Conservation (phyloP, 1,140 invertebrate genomes). For the Zelostemma sp. region DNA sequence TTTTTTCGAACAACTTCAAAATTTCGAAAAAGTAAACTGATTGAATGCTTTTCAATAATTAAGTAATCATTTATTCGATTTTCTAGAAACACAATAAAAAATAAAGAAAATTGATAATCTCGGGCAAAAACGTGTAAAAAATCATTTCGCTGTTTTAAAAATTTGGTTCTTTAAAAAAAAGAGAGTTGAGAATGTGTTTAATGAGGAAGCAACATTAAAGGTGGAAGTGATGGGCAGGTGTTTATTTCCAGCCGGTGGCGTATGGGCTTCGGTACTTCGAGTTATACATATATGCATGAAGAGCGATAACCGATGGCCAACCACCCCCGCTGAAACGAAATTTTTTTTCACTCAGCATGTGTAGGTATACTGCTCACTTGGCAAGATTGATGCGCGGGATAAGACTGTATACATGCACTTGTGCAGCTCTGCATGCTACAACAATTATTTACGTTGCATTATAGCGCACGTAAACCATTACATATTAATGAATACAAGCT, state of each 20-base stretch:
- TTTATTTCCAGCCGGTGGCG: slow-evolving; percentile 63
- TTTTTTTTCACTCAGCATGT: slow-evolving; percentile 54
- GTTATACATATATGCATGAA: slow-evolving; percentile 58
- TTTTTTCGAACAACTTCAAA: too few species aligned
- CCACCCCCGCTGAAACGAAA: slow-evolving; percentile 57
- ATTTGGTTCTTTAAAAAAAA: too few species aligned
- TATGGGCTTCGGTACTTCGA: slow-evolving; percentile 31
- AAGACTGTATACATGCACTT: slow-evolving; percentile 27
- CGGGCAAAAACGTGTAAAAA: too few species aligned
- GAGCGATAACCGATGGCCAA: slow-evolving; percentile 54
- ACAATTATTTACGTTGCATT: slow-evolving; percentile 47
- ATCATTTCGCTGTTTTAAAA: too few species aligned
- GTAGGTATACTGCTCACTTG: slow-evolving; percentile 64
- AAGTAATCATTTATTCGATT: too few species aligned
- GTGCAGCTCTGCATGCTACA: slow-evolving; percentile 52
- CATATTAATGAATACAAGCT: slow-evolving; percentile 5
- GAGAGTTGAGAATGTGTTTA: slow-evolving; percentile 51
- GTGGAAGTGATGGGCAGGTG: slow-evolving; percentile 64
- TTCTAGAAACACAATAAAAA: too few species aligned
- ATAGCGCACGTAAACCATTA: slow-evolving; percentile 21
- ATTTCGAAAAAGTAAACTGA: too few species aligned
- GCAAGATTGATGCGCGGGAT: slow-evolving; percentile 57
- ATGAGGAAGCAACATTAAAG: slow-evolving; percentile 52
- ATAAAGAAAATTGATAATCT: too few species aligned
- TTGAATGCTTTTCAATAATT: too few species aligned